Evolutionary conservation across 1,140 invertebrate genomes (phyloP).

Genomic region (Cotesia chilonis): DNA sequence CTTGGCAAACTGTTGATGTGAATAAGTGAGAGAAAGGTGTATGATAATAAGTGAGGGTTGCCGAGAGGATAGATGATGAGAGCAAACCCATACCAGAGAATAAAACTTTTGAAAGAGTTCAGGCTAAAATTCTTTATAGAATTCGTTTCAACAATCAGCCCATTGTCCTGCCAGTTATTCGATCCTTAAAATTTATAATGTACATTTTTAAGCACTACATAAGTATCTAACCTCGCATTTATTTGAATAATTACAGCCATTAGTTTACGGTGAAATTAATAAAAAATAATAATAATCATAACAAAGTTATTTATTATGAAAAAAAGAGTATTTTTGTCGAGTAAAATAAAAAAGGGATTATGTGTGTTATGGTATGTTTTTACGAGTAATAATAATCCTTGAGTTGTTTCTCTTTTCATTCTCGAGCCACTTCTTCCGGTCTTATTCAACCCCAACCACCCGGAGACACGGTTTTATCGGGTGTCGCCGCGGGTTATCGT

Average conservation of each 20-base stretch:
- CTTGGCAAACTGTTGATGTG: neutral
- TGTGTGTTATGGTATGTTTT: slow-evolving; percentile 6
- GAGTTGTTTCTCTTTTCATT: slow-evolving; percentile 34
- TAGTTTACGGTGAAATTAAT: too few relatives aligned
- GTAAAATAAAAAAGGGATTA: neutral
- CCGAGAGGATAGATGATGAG: neutral
- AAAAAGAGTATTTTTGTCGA: too few relatives aligned
- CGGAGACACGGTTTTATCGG: slow-evolving; percentile 40
- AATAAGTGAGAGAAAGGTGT: slow-evolving; percentile 3
- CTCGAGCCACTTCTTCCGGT: slow-evolving; percentile 25
- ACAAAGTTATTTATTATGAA: too few relatives aligned
- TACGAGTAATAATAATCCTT: slow-evolving; percentile 38
- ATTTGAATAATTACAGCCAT: neutral
- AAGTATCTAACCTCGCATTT: neutral
- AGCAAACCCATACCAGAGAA: neutral
- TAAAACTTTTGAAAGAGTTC: neutral
- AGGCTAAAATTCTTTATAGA: slow-evolving; percentile 8
- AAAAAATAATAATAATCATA: too few relatives aligned
- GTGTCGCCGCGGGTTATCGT: slow-evolving; percentile 43
- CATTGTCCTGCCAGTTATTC: slow-evolving; percentile 16
- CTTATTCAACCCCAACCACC: slow-evolving; percentile 35
- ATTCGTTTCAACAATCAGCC: slow-evolving; percentile 21
- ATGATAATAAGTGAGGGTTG: neutral
- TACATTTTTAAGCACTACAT: slow-evolving; percentile 13
- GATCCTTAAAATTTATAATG: slow-evolving; percentile 9